These are phyloP conservation scores for Istiophorus platypterus DNA, from an alignment of 2,113 vertebrate genomes.

Conservation along the genomic window DNA sequence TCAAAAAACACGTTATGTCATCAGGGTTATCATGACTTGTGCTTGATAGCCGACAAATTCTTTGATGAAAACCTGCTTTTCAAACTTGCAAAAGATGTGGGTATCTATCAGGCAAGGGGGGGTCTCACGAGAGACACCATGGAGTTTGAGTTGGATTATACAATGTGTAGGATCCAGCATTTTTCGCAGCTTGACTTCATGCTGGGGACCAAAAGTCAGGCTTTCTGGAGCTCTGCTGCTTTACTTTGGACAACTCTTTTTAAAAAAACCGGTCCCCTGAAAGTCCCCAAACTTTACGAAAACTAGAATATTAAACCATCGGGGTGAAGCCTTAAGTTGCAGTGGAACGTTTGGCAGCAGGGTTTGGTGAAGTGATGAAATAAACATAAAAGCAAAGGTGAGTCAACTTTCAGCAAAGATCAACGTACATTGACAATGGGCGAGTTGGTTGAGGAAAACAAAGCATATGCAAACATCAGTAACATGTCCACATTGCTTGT, in stretches of 20 bases:
- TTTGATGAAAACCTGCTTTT: not conserved
- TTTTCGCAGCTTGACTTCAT: not conserved
- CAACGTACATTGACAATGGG: not conserved
- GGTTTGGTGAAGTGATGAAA: not conserved
- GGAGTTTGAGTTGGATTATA: not conserved
- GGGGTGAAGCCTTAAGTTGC: not conserved
- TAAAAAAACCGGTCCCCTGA: fast-evolving
- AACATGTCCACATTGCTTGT: not conserved
- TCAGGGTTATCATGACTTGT: not conserved
- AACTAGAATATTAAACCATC: not conserved
- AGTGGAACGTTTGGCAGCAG: not conserved
- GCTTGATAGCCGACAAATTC: not conserved
- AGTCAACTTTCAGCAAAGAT: not conserved
- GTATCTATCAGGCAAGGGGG: not conserved
- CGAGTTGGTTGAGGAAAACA: not conserved
- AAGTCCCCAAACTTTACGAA: not conserved
- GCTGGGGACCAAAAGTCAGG: not conserved
- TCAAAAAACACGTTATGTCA: not conserved
- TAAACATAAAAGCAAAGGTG: not conserved
- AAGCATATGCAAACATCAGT: not conserved
- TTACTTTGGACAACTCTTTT: not conserved
- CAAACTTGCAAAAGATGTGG: not conserved
- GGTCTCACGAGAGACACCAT: not conserved
- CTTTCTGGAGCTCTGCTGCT: not conserved
- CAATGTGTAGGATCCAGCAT: not conserved